Conservation (phyloP, 2,797 vertebrate species). For the Tragelaphus eurycerus region DNA sequence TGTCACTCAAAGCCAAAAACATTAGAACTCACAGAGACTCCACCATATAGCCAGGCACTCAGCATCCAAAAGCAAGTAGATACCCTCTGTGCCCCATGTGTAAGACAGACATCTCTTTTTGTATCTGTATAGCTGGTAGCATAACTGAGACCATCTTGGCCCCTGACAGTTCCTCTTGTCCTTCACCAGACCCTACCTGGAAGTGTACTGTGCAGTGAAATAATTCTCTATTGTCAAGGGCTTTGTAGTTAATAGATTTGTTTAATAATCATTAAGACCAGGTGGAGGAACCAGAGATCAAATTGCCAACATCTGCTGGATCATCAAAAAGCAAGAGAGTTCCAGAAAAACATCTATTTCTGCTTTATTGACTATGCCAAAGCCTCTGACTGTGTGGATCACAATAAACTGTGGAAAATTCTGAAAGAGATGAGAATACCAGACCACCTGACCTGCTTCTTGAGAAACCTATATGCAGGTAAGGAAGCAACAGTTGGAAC, state of each 20-base stretch:
- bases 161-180: not conserved
- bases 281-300: not conserved
- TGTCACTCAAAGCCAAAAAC: not conserved
- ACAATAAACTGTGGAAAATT: no score
- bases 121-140: not conserved
- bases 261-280: not conserved
- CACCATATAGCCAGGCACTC: accelerated
- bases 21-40: not conserved
- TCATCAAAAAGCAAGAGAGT: no score
- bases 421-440: no score
- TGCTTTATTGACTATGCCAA: no score
- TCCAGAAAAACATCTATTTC: no score
- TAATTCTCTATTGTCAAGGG: not conserved
- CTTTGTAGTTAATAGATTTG: not conserved
- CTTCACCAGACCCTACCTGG: not conserved
- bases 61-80: not conserved
- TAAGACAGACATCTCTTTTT: not conserved
- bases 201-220: not conserved
- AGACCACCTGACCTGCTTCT: no score
- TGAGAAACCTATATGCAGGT: no score
- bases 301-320: accelerated
- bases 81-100: accelerated
- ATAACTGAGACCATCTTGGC: not conserved
- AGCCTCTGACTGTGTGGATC: no score
- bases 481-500: no score